Percentiles rank a stretch among this genome's conserved stretches.
phyloP scores from a whole-genome alignment of 2,888 invertebrate species.

The Drosophila yooni region DNA sequence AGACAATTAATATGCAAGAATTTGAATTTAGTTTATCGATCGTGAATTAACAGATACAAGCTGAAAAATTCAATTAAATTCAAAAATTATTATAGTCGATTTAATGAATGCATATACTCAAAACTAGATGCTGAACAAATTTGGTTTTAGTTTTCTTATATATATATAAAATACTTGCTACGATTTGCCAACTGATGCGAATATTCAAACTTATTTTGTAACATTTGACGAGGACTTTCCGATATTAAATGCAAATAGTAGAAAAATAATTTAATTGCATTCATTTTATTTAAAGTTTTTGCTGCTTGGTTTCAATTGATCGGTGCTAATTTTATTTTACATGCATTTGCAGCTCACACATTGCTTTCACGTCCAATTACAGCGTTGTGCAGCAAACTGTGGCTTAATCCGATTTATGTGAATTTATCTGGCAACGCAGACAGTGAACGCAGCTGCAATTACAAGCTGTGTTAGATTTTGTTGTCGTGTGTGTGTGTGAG shows the following conservation, averaged over 20 bases:
- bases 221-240: not conserved
- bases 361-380: slow-evolving; percentile 4
- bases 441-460: slow-evolving; percentile 39
- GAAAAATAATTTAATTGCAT: not conserved
- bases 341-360: slow-evolving; percentile 11
- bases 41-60: no score
- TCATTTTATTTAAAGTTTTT: not conserved
- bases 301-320: not conserved
- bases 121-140: not conserved
- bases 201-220: not conserved
- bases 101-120: not conserved
- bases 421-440: slow-evolving; percentile 21
- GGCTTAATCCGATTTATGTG: slow-evolving; percentile 68
- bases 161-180: not conserved
- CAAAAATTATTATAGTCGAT: no score
- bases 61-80: no score
- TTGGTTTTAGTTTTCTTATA: not conserved
- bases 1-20: not conserved
- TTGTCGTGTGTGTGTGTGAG: not conserved
- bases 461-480: slow-evolving; percentile 14
- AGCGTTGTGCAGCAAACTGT: slow-evolving; percentile 39
- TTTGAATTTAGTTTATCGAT: not conserved
- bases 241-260: not conserved
- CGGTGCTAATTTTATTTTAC: slow-evolving; percentile 5
- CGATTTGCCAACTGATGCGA: not conserved